These are phyloP conservation scores for Eupithecia pulchellata DNA, from an alignment of 2,888 invertebrate genomes.

Conservation along the genomic window DNA sequence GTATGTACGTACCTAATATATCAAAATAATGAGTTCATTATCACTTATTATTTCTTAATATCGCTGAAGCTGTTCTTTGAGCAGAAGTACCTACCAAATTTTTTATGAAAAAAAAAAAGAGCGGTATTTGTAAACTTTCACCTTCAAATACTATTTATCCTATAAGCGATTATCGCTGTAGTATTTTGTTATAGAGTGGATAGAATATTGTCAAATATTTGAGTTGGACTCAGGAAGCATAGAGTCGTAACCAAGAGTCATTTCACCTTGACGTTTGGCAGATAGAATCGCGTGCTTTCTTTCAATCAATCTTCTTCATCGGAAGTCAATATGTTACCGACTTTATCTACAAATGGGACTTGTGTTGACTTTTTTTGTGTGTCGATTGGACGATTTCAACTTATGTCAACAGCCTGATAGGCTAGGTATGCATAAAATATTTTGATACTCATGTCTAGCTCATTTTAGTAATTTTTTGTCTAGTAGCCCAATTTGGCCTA, in stretches of 20 bases:
- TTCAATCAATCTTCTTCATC: slow-evolving; percentile 32
- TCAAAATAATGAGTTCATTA: no score
- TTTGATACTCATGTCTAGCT: no score
- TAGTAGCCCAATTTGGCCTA: no score
- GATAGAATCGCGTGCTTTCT: slow-evolving; percentile 30
- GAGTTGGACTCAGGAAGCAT: not conserved
- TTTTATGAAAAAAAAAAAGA: not conserved
- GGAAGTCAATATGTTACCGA: slow-evolving; percentile 30
- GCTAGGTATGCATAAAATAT: not conserved
- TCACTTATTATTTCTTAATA: not conserved
- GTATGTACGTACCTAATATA: no score
- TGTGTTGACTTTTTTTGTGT: slow-evolving; percentile 10
- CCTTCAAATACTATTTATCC: not conserved
- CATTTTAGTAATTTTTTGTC: no score
- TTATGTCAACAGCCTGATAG: not conserved
- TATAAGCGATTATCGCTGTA: not conserved
- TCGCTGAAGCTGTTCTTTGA: not conserved
- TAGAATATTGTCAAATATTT: not conserved
- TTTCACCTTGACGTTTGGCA: slow-evolving; percentile 21
- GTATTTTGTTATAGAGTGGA: not conserved
- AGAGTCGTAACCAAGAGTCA: not conserved
- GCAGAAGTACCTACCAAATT: no score
- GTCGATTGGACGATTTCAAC: not conserved
- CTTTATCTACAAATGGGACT: slow-evolving; percentile 20
- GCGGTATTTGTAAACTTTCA: not conserved